Percentiles rank a stretch among this genome's conserved stretches.
phyloP scores from a whole-genome alignment of 1,140 invertebrate genomes.

The Ruditapes philippinarum region DNA sequence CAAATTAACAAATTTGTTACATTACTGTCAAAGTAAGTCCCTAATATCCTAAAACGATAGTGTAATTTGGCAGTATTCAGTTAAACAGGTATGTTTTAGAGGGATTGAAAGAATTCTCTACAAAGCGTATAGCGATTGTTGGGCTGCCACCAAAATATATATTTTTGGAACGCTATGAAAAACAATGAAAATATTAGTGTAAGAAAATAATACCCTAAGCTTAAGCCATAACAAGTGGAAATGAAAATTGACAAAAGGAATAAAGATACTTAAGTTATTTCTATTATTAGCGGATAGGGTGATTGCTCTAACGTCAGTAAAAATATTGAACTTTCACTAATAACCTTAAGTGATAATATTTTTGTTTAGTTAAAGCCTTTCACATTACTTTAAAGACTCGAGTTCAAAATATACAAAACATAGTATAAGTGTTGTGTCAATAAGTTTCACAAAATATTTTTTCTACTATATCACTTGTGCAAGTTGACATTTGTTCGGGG shows the following conservation, averaged over 20 bases:
- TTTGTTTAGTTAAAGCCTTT: constrained; percentile 42
- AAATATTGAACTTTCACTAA: constrained; percentile 39
- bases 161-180: constrained; percentile 55
- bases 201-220: constrained; percentile 45
- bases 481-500: constrained; percentile 25
- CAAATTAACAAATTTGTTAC: constrained; percentile 37
- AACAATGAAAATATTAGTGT: constrained; percentile 69
- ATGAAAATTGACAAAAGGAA: constrained; percentile 19
- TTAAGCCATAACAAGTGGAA: constrained; percentile 23
- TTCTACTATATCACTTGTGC: constrained; percentile 5
- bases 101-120: constrained; percentile 19
- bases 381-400: neutral
- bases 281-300: constrained; percentile 30
- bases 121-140: constrained; percentile 27
- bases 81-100: constrained; percentile 42
- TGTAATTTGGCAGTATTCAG: constrained; percentile 56
- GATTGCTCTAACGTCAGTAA: neutral
- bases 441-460: constrained; percentile 37
- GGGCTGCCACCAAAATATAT: constrained; percentile 62
- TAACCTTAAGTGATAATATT: constrained; percentile 56
- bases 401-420: neutral
- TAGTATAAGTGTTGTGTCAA: neutral
- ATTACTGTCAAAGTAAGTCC: constrained; percentile 23
- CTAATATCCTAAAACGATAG: constrained; percentile 8
- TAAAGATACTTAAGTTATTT: constrained; percentile 48